phyloP scores from a whole-genome alignment of 2,113 vertebrate genomes.

The Nothoprocta pentlandii region DNA sequence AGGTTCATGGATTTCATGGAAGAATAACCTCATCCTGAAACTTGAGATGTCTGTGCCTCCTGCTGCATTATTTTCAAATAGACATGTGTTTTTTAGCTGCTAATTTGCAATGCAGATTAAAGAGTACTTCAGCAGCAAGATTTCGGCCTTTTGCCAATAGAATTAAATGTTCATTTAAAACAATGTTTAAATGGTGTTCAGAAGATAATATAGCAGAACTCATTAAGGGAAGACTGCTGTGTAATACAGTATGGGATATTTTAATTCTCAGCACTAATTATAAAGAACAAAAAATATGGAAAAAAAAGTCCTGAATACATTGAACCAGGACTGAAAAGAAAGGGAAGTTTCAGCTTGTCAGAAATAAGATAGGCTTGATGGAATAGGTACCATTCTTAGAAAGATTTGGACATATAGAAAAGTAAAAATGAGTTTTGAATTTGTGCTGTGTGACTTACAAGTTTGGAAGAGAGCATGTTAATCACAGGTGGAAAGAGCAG shows the following conservation, averaged over 20 bases:
- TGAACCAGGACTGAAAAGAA: neutral
- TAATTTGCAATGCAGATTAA: constrained; percentile 51
- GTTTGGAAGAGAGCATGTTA: neutral
- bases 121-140: neutral
- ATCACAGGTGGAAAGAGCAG: neutral
- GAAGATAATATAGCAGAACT: constrained; percentile 31
- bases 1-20: constrained; percentile 33
- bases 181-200: constrained; percentile 4
- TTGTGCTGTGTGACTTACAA: neutral
- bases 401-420: neutral
- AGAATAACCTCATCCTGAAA: neutral
- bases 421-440: neutral
- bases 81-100: neutral
- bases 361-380: neutral
- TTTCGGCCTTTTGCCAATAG: constrained; percentile 12
- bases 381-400: too few species aligned
- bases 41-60: neutral
- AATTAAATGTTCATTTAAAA: constrained; percentile 45
- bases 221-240: constrained; percentile 1
- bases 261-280: neutral
- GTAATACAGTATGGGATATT: neutral
- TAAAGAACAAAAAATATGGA: neutral
- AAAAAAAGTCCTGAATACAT: neutral
- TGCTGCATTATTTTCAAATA: neutral
- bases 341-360: neutral